Evolutionary conservation across 2,113 vertebrate genomes (phyloP).

Genomic region (Halichoeres trimaculatus): DNA sequence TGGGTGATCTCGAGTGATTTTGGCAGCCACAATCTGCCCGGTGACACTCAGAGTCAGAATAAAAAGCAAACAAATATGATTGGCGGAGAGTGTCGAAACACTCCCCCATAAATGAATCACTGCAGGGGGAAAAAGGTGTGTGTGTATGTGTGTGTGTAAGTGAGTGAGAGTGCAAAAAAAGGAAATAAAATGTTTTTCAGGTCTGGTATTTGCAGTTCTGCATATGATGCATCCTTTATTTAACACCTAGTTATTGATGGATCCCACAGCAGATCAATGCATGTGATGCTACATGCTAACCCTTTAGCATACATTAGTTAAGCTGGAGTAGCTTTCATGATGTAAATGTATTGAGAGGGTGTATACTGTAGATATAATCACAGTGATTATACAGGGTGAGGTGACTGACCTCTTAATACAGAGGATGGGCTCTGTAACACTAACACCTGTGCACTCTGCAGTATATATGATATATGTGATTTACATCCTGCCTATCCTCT

Average conservation of each 20-base stretch:
- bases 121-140: slow-evolving; percentile 7
- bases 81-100: slow-evolving; percentile 10
- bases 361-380: slow-evolving; percentile 23
- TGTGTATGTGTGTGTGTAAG: neutral
- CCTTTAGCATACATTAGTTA: neutral
- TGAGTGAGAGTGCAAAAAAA: no score
- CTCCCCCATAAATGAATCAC: slow-evolving; percentile 34
- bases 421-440: neutral
- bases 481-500: no score
- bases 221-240: neutral
- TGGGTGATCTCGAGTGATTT: slow-evolving; percentile 57
- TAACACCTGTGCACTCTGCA: slow-evolving; percentile 4
- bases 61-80: slow-evolving; percentile 53
- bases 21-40: slow-evolving; percentile 44
- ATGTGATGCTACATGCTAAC: neutral
- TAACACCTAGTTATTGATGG: neutral
- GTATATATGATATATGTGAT: neutral
- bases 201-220: neutral
- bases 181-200: no score
- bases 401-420: slow-evolving; percentile 24
- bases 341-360: neutral
- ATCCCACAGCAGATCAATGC: neutral
- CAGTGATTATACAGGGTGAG: slow-evolving; percentile 32
- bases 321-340: neutral
- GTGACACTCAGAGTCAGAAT: slow-evolving; percentile 58